These are phyloP conservation scores for Odocoileus hemionus DNA, from an alignment of 2,113 vertebrate species.

Conservation along the genomic window DNA sequence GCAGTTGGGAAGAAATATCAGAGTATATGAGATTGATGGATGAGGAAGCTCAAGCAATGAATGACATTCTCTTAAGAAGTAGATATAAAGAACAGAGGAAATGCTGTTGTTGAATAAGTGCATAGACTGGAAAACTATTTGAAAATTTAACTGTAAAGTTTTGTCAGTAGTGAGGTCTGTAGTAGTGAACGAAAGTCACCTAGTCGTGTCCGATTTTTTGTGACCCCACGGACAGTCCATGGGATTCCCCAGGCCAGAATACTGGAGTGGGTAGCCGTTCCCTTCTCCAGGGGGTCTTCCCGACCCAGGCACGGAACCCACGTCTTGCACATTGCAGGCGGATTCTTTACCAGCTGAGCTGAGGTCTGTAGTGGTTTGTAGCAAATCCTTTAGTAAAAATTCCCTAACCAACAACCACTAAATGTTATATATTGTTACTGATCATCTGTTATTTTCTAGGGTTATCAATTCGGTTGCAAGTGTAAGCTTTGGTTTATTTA, in stretches of 20 bases:
- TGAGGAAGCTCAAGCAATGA: neutral
- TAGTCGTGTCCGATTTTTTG: neutral
- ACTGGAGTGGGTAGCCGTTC: neutral
- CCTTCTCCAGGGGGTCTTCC: neutral
- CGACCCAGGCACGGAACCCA: neutral
- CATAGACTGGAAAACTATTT: neutral
- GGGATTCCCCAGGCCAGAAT: neutral
- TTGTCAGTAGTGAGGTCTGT: neutral
- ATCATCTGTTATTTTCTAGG: constrained; percentile 40
- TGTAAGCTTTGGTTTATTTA: constrained; percentile 53
- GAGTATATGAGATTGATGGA: neutral
- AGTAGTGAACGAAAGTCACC: neutral
- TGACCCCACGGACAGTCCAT: neutral
- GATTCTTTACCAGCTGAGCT: neutral
- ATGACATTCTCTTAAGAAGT: neutral
- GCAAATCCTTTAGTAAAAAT: constrained; percentile 21
- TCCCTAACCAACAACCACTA: neutral
- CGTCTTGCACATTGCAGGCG: neutral
- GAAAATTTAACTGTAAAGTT: neutral
- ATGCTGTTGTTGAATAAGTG: neutral
- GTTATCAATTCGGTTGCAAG: constrained; percentile 38
- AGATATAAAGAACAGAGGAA: neutral
- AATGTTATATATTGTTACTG: constrained; percentile 22
- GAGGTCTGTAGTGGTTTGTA: neutral
- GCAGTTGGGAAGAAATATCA: neutral